Evolutionary conservation across 2,113 vertebrate genomes (phyloP).

Genomic region (Pipa parva): DNA sequence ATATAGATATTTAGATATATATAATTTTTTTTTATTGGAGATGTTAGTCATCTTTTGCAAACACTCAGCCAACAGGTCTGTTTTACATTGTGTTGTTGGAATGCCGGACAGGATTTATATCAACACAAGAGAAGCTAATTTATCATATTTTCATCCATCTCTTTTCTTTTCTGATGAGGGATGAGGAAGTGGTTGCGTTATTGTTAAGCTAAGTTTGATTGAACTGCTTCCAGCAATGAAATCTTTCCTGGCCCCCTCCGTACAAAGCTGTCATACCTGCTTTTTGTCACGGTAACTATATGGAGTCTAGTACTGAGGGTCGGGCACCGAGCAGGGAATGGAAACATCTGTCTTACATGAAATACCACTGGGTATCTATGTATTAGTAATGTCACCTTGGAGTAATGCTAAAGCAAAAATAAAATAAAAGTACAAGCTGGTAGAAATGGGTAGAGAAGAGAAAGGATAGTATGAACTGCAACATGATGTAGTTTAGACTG

Average conservation of each 20-base stretch:
- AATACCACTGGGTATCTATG: conserved; percentile 20
- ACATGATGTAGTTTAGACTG: too few relatives aligned
- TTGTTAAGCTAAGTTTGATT: conserved; percentile 38
- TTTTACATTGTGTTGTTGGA: conserved; percentile 37
- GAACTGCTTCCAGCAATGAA: conserved; percentile 32
- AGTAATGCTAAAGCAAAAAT: conserved; percentile 35
- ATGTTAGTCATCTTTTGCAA: conserved; percentile 25
- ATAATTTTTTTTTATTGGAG: conserved; percentile 12
- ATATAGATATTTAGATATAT: too few relatives aligned
- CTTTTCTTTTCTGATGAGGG: conserved; percentile 41
- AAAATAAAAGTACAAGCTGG: not conserved
- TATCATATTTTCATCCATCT: conserved; percentile 41
- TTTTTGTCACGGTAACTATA: conserved; percentile 34
- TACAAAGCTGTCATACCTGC: conserved; percentile 33
- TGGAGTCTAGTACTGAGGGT: conserved; percentile 10
- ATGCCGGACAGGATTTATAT: conserved; percentile 36
- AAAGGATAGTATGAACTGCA: too few relatives aligned
- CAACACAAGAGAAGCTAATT: conserved; percentile 35
- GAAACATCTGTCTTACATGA: conserved; percentile 30
- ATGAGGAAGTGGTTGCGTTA: conserved; percentile 39
- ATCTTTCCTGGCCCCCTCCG: conserved; percentile 25
- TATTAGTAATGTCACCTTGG: not conserved
- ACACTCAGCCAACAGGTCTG: conserved; percentile 33
- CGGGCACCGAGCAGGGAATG: conserved; percentile 1
- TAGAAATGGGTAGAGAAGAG: not conserved